Base-by-base conservation (phyloP, 2,888 invertebrate genomes). In the Acanthosoma haemorrhoidale region DNA sequence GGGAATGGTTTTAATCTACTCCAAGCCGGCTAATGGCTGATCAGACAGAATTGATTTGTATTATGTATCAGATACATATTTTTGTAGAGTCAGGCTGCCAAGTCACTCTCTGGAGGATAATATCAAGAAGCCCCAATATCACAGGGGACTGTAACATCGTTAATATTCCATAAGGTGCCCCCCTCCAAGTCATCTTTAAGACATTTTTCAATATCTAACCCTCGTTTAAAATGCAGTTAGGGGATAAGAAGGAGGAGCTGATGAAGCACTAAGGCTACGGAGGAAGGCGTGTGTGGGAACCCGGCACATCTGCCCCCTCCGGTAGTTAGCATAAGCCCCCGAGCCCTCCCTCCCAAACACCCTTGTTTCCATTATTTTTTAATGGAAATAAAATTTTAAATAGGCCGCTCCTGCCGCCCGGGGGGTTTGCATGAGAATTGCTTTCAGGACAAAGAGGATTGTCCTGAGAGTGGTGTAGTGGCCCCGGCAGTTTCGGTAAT, bases 381-480 rank as follows among this genome's bases (percentile, higher is more conserved):
- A 73, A 73, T 73, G 73, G 73, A 73, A 73, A 73, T 73, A 73
- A 73, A 73, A 73, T 73, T 73, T 73, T 73, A 73, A 73, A 71
- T 71, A 73, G 73, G 71, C 57, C 57, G 39, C 43, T 8, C 29
- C 8, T 11, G 8, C 11, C 38, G 61, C n/a, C 31, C 21, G 51
- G 41, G 51, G 70, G 67, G 72, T 72, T 72, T 72, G 72, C 72
- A 72, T 72, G 68, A 70, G 70, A 72, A 72, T 72, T 70, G 72
- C 72, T 72, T 72, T 72, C 72, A 72, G 72, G 57, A 18, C 29
- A 68, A 41, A 68, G 68, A 15, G 68, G 58, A 59, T 38, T 29
- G 59, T 25, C n/a, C 6, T n/a, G 25, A 21, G 29, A 51, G 21
- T 25, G 29, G 21, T 13, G 21, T 38, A 3, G 43, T 2, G 13